Evolutionary conservation across 2,888 invertebrate genomes (phyloP).

Genomic region (Dryadula phaetusa): DNA sequence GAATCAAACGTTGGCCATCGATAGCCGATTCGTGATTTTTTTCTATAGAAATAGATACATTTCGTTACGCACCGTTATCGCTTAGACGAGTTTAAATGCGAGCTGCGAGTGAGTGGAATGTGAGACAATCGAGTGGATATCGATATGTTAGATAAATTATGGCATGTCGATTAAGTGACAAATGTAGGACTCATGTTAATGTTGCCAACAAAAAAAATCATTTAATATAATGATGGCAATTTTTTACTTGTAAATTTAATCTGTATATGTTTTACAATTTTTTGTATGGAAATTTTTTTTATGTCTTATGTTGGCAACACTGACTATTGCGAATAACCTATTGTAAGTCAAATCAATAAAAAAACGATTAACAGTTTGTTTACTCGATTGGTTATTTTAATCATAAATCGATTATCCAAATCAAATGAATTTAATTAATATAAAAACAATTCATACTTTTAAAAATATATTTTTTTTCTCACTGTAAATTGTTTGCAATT

Average conservation of each 20-base stretch:
- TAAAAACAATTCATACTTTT: neutral
- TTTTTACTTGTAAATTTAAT: neutral
- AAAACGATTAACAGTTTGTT: neutral
- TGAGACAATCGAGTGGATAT: constrained; percentile 7
- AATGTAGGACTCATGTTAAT: constrained; percentile 2
- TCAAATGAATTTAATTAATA: neutral
- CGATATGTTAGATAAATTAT: constrained; percentile 21
- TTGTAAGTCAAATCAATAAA: neutral
- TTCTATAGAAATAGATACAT: constrained; percentile 43
- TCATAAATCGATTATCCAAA: neutral
- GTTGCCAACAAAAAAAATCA: constrained; percentile 13
- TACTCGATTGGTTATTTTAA: neutral
- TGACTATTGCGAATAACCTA: neutral
- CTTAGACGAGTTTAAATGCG: constrained; percentile 32
- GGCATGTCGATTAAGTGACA: constrained; percentile 10
- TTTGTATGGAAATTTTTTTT: neutral
- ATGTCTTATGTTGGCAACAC: neutral
- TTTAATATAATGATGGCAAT: neutral
- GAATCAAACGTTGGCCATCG: constrained; percentile 6
- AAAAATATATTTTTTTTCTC: neutral
- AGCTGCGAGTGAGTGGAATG: constrained; percentile 27
- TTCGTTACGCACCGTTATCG: constrained; percentile 51
- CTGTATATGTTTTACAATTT: neutral
- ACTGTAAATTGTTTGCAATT: constrained; percentile 20
- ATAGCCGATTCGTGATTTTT: constrained; percentile 12